Percentiles rank a stretch among this genome's conserved stretches.
These are phyloP conservation scores for Drosophila pseudoobscura DNA, from an alignment of 1,140 invertebrate genomes.

Conservation along the genomic window DNA sequence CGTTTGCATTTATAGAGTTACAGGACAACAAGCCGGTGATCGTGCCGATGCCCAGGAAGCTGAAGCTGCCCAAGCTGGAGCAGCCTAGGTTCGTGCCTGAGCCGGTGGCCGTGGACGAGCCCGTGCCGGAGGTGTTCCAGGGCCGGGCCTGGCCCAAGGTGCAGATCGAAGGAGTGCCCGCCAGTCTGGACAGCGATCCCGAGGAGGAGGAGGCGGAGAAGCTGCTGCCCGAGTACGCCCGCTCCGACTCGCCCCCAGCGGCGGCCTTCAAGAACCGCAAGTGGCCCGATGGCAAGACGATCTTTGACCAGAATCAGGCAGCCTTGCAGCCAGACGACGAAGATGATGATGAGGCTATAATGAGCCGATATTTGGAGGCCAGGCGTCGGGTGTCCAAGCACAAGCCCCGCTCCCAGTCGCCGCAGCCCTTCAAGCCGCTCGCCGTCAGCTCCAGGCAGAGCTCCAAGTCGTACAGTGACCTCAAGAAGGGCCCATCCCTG, in stretches of 20 bases:
- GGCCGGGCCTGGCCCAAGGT: conserved; percentile 73
- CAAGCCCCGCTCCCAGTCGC: conserved; percentile 68
- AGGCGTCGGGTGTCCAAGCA: conserved; percentile 31
- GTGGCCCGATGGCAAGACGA: conserved; percentile 76
- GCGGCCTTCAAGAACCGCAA: conserved; percentile 68
- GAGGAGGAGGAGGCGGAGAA: conserved; percentile 40
- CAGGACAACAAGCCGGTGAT: conserved; percentile 75
- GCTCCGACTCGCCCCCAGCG: conserved; percentile 58
- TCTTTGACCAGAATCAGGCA: conserved; percentile 36
- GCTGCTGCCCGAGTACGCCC: conserved; percentile 63
- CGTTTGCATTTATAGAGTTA: conserved; percentile 82
- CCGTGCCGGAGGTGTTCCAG: conserved; percentile 71
- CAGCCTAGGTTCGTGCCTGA: conserved; percentile 55
- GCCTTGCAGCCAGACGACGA: conserved; percentile 1
- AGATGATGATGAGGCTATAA: conserved; percentile 41
- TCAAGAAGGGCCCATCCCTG: conserved; percentile 50
- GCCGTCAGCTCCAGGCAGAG: conserved; percentile 45
- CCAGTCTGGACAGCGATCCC: background rate
- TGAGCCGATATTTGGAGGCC: conserved; percentile 18
- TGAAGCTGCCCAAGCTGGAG: conserved; percentile 63
- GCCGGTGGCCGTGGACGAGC: conserved; percentile 41
- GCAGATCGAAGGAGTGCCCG: conserved; percentile 26
- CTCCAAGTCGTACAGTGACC: conserved; percentile 63
- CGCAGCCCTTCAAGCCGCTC: conserved; percentile 60
- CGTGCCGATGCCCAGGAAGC: conserved; percentile 75